Percentiles rank a stretch among this genome's conserved stretches.
Conservation (phyloP, 2,113 vertebrate species). For the Clarias magur region DNA sequence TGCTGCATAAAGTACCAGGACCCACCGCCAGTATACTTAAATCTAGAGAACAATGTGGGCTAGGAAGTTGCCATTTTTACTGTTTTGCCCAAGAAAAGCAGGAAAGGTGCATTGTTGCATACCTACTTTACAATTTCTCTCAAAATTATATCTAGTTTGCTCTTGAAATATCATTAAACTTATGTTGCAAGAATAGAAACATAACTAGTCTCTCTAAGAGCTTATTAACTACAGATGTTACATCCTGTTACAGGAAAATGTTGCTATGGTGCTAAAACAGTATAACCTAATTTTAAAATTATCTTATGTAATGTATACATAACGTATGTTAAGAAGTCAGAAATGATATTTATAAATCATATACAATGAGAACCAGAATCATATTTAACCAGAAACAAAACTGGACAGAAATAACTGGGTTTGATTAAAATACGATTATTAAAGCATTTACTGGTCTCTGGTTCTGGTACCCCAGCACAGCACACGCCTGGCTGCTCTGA, state of each 20-base stretch:
- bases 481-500: slow-evolving; percentile 25
- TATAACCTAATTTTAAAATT: neutral
- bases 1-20: too few relatives aligned
- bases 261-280: neutral
- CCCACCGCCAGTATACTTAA: too few relatives aligned
- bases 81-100: too few relatives aligned
- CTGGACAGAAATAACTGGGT: neutral
- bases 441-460: neutral
- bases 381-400: neutral
- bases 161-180: neutral
- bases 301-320: neutral
- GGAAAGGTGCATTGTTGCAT: neutral
- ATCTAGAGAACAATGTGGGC: too few relatives aligned
- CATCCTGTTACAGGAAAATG: neutral
- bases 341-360: neutral
- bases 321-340: neutral
- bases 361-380: neutral
- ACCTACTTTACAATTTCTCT: neutral
- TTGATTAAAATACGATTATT: neutral
- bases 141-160: neutral
- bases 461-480: neutral
- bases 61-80: too few relatives aligned
- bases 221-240: neutral
- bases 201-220: neutral
- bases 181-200: neutral